Base-by-base conservation (phyloP, 2,797 vertebrate genomes). In the Phrynocephalus forsythii region DNA sequence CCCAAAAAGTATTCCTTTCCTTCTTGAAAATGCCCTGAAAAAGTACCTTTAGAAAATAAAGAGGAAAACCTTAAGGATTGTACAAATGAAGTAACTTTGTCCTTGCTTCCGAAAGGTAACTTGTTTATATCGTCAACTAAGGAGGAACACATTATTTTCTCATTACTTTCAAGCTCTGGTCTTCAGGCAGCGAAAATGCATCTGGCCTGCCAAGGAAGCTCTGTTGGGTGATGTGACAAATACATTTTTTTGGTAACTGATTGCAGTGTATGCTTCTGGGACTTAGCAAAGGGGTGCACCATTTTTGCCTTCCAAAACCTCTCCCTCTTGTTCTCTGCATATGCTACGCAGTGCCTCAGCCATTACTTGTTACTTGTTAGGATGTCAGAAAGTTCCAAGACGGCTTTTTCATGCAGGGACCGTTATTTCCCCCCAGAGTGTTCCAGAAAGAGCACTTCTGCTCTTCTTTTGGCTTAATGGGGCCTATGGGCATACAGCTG, bases 401-500 rank as follows among this genome's bases (percentile, higher is more conserved):
- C 73, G 87, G 92, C 84, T 88, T 10, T 90, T 94, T 94, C 71
- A 76, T 83, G 86, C 90, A 91, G 88, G 88, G 91, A 71, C 72
- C 48, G 38, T 82, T 92, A 77, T 85, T 91, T 90, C 1, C 77
- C 84, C 30, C 86, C 89, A 50, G 82, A 92, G 93, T 85, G 88
- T 89, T 92, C 92, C 88, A 84, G 86, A 93, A 95, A 93, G 22
- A 90, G 89, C 80, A 92, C 84, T 86, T 44, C 85, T 94, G 92
- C 93, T 95, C 93, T 95, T 95, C 94, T 87, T 91, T 52, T 56
- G 75, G 83, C 89, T 95, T 97, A 96, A 97, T 94, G 95, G 96
- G 94, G 87, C 95, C 94, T 94, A 56, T 91, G 95, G 94, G 96
- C 94, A 96, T 94, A 96, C 95, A 93, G 80, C 95, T 94, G 96